Percentiles rank a stretch among this genome's conserved stretches.
Evolutionary conservation across 2,113 vertebrate species (phyloP).

Genomic region (Pterocles orientalis): DNA sequence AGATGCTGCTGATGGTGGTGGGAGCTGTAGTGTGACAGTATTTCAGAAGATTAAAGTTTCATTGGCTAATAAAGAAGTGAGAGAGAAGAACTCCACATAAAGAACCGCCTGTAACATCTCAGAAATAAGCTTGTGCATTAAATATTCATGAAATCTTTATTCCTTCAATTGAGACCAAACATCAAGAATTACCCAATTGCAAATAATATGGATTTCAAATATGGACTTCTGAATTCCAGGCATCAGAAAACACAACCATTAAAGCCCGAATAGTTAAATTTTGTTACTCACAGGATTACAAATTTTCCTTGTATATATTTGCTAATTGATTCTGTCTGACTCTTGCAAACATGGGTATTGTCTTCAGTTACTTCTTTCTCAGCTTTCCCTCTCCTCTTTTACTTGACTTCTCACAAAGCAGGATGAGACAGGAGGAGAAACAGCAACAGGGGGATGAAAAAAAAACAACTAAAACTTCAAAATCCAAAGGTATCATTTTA

Average conservation of each 20-base stretch:
- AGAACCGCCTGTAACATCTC: not conserved
- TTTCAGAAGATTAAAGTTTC: not conserved
- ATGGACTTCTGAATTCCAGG: not conserved
- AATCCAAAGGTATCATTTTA: not conserved
- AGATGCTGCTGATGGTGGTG: not conserved
- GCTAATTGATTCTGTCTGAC: not conserved
- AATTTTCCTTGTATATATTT: not conserved
- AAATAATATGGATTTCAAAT: not conserved
- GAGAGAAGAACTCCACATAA: not conserved
- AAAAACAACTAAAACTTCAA: not conserved
- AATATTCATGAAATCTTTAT: not conserved
- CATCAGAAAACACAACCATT: not conserved
- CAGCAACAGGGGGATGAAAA: not conserved
- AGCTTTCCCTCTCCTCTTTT: not conserved
- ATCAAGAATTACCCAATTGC: not conserved
- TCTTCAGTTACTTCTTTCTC: not conserved
- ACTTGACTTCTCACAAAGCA: not conserved
- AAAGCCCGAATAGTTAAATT: not conserved
- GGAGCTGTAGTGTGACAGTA: not conserved
- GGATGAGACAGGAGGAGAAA: not conserved
- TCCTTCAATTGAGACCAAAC: not conserved
- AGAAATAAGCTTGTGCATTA: not conserved
- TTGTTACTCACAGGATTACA: not conserved
- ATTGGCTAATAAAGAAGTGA: not conserved
- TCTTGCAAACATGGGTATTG: not conserved